These are phyloP conservation scores for Halichondria panicea DNA, from an alignment of 37 sponge, comb jelly and placozoan genomes.

Conservation along the genomic window DNA sequence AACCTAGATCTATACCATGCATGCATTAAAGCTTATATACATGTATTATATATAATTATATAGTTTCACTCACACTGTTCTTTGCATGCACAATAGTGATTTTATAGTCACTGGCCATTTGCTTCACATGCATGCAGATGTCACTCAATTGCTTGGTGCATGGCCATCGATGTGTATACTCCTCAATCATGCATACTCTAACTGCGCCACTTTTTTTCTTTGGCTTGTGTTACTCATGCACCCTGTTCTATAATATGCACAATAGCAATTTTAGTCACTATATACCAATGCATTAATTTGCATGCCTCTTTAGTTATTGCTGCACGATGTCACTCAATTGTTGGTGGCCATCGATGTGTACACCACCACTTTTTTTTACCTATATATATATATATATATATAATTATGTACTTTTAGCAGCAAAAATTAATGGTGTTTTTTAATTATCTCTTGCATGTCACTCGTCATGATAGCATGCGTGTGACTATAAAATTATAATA, in stretches of 20 bases:
- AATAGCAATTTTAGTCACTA: neutral
- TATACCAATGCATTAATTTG: constrained; percentile 1
- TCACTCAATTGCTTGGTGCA: constrained; percentile 68
- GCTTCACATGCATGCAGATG: constrained; percentile 58
- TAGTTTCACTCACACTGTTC: no score
- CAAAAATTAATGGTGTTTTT: no score
- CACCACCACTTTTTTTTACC: constrained; percentile 24
- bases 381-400: constrained; percentile 62
- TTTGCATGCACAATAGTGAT: constrained; percentile 92
- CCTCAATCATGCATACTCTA: constrained; percentile 98
- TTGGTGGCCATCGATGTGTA: constrained; percentile 23
- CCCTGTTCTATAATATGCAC: no score
- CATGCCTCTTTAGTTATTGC: constrained; percentile 59
- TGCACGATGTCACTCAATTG: constrained; percentile 71
- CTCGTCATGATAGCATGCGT: no score
- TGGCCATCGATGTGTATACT: constrained; percentile 85
- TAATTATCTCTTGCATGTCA: no score
- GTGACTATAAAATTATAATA: no score
- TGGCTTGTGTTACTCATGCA: no score
- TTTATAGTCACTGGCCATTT: constrained; percentile 77
- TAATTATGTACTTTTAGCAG: constrained; percentile 58
- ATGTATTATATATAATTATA: no score
- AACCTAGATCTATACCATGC: no score
- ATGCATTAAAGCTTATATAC: no score
- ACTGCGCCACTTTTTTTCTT: constrained; percentile 45